A percentile compares a stretch with the other conserved stretches of the same genome.
phyloP scores from a whole-genome alignment of 2,888 invertebrate genomes.

The Pedicia rivosa region DNA sequence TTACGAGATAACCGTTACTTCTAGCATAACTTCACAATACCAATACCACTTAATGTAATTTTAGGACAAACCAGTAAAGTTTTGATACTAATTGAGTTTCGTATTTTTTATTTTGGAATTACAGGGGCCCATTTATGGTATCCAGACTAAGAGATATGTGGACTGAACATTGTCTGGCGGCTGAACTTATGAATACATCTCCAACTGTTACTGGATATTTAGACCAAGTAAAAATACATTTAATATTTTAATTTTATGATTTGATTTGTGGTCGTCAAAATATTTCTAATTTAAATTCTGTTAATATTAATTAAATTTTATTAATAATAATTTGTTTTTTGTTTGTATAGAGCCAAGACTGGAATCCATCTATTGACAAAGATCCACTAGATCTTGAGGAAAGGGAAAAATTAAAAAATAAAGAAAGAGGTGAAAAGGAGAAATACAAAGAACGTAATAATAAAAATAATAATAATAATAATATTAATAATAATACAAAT shows the following conservation, averaged over 20 bases:
- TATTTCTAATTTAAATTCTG: neutral
- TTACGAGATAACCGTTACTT: too few relatives aligned
- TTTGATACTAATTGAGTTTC: too few relatives aligned
- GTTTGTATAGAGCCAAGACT: neutral
- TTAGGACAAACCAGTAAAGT: too few relatives aligned
- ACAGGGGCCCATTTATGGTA: constrained; percentile 12
- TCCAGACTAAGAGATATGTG: constrained; percentile 44
- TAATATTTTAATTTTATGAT: neutral
- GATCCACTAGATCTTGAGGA: constrained; percentile 3
- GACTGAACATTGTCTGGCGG: constrained; percentile 46
- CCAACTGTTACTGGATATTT: constrained; percentile 1
- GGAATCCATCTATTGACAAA: neutral
- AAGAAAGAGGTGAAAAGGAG: constrained; percentile 3
- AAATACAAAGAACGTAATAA: neutral
- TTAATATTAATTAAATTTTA: too few relatives aligned
- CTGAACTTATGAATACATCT: constrained; percentile 9
- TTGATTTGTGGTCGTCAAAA: neutral
- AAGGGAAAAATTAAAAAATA: constrained; percentile 2
- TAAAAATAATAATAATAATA: neutral
- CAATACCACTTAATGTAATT: too few relatives aligned
- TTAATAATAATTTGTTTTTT: neutral
- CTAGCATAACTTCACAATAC: too few relatives aligned
- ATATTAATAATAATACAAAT: neutral
- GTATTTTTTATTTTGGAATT: constrained; percentile 5
- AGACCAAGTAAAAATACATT: constrained; percentile 2